Evolutionary conservation across 2,888 invertebrate genomes (phyloP), one percentile per base, ranked within the genome.

Genomic region (Dolichopus griseipennis): DNA sequence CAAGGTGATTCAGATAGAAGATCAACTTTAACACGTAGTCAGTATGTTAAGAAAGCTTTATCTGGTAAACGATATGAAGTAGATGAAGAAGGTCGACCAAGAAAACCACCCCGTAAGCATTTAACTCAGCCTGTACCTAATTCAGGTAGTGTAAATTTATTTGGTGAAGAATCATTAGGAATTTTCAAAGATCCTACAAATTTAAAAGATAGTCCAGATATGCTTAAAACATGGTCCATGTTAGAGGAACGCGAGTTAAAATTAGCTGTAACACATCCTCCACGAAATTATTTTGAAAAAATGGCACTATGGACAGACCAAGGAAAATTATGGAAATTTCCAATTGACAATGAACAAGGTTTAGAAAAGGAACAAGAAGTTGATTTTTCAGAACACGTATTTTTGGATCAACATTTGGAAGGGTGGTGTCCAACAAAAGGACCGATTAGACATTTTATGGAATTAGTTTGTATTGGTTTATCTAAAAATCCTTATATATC

Each of bases 381-480:
- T 0, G 90, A 92, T 73, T 99, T 99, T 79, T 88, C 94, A 0
- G 95, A 98, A 73, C 99, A 99, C 78, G 87, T 99, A 34, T 97
- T 99, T 81, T 83, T 98, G 15, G 97, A 97, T 71, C 83, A 87
- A 20, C 89, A 93, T 77, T 83, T 98, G 20, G 89, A 91, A 74
- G 87, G 85, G 0, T 95, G 95, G 92, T 97, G 98, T 78, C 97
- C 98, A 0, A 85, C 83, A 65, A 88, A 85, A 73, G 98, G 97
- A 0, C 97, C 98, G 0, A 85, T 99, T 72, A 85, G 95, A 9
- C 94, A 97, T 80, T 99, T 96, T 79, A 98, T 99, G 98, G 97
- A 99, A 76, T 84, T 98, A 8, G 97, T 98, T 0, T 91, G 92
- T 73, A 87, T 91, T 0, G 98, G 97, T 7, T 84, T 99, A 1